Conservation (phyloP, 2,113 vertebrate species). For the Corythornis cristatus region DNA sequence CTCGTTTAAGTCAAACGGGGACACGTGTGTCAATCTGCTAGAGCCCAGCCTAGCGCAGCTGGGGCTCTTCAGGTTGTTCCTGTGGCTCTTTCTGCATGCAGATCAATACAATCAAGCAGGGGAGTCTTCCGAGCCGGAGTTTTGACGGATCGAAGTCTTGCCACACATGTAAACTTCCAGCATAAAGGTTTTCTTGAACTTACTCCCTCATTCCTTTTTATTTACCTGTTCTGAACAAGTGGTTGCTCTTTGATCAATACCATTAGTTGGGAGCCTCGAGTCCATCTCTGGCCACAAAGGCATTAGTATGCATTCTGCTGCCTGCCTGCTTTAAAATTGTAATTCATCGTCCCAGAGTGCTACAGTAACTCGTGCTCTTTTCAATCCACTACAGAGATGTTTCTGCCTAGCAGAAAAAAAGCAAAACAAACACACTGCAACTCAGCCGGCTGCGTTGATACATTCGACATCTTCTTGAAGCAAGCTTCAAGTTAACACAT, state of each 20-base stretch:
- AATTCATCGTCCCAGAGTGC: conserved; percentile 62
- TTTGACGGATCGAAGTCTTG: neutral
- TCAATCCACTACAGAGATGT: conserved; percentile 67
- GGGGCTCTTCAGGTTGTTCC: neutral
- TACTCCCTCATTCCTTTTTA: conserved; percentile 19
- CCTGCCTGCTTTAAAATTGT: conserved; percentile 68
- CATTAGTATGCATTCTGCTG: conserved; percentile 69
- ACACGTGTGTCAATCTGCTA: neutral
- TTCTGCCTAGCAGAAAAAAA: conserved; percentile 58
- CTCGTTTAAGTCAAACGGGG: neutral
- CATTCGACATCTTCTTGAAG: conserved; percentile 43
- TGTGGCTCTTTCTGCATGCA: neutral
- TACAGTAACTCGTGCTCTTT: conserved; percentile 53
- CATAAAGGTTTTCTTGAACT: neutral
- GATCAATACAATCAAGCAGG: neutral
- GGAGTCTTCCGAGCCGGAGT: neutral
- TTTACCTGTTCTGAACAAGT: conserved; percentile 62
- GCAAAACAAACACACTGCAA: conserved; percentile 57
- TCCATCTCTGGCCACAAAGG: conserved; percentile 68
- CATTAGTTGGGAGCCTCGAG: conserved; percentile 65
- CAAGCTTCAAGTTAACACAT: conserved; percentile 41
- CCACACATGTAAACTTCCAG: neutral
- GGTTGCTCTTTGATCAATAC: conserved; percentile 67
- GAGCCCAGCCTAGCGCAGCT: neutral
- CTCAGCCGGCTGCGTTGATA: conserved; percentile 61